phyloP scores from a whole-genome alignment of 30 jellyfish, hydroid and myxozoan species.

The Rhopilema esculentum region DNA sequence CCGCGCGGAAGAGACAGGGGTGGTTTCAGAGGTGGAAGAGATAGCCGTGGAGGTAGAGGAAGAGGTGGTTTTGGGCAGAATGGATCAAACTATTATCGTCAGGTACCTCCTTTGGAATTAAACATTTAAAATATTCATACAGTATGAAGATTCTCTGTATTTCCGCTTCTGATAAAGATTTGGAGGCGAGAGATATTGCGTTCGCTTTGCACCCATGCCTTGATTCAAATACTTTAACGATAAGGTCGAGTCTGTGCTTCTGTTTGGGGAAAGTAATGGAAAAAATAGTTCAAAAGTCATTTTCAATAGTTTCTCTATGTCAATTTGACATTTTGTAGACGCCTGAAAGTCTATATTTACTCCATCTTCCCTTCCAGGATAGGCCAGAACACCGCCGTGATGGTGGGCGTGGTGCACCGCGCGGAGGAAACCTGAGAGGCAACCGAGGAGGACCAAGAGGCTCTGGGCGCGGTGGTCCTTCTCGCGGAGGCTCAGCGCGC shows the following conservation, averaged over 20 bases:
- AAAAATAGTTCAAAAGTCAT: too few species aligned
- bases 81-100: conserved; percentile 48
- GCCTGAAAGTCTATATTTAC: too few species aligned
- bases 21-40: conserved; percentile 82
- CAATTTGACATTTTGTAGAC: too few species aligned
- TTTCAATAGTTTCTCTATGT: too few species aligned
- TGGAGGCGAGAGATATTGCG: too few species aligned
- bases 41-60: conserved; percentile 91
- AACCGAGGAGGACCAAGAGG: conserved; percentile 79
- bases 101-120: conserved; percentile 5
- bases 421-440: conserved; percentile 59
- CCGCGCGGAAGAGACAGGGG: conserved; percentile 70
- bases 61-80: conserved; percentile 88
- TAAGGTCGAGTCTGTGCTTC: too few species aligned
- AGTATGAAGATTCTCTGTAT: not conserved
- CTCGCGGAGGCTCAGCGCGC: conserved; percentile 57
- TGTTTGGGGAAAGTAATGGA: too few species aligned
- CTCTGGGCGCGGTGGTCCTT: conserved; percentile 77
- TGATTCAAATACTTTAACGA: too few species aligned
- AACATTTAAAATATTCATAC: not conserved
- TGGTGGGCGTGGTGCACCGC: conserved; percentile 78
- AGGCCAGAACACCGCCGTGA: conserved; percentile 66
- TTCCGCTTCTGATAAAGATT: not conserved
- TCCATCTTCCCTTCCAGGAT: conserved; percentile 27
- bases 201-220: too few species aligned